Base-by-base conservation (phyloP, 1,140 invertebrate species). In the Elysia chlorotica region DNA sequence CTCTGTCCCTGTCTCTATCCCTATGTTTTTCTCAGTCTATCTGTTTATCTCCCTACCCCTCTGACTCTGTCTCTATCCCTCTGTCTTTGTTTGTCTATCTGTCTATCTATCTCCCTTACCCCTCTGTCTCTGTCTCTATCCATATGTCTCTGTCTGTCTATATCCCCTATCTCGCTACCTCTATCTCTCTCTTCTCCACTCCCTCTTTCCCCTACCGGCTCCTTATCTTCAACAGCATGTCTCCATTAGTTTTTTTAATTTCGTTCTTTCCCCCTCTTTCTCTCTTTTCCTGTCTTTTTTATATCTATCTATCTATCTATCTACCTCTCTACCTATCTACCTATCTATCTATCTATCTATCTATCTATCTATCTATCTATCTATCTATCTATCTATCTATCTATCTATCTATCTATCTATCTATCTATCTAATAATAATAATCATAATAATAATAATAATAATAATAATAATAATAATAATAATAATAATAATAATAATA, bases 41-140 rank as follows among this genome's bases (percentile, higher is more conserved):
- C 35, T 67, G 35, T 37, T 31, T 67, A 35, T 38, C 33, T 67
- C 37, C 23, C 65, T 67, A 23, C 31, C 35, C 48, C 35, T 67
- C 65, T 2, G 10, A 14, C 21, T 31, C 21, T 35, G 10, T 19
- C 62, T 61, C 57, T 61, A 14, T 61, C 57, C 25, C 57, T 61
- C 57, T 61, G 14, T 65, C 37, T 37, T 10, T 37, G 0, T 38
- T 17, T 37, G 0, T 36, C 21, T 65, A 1, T 38, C 21, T 65
- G 1, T 65, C 0, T 38, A 1, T 37, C 10, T 33, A 31, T 35
- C 35, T 6, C 10, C 21, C 6, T 33, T 6, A 31, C 5, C 35
- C 62, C 25, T 30, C n/a, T 33, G n/a, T 10, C 10, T 30, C 6
- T 33, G 14, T 14, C 14, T 30, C 5, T 33, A 5, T 65, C 30